Evolutionary conservation across 92 coral and sea anemone genomes (phyloP).

Genomic region (Porites rus): DNA sequence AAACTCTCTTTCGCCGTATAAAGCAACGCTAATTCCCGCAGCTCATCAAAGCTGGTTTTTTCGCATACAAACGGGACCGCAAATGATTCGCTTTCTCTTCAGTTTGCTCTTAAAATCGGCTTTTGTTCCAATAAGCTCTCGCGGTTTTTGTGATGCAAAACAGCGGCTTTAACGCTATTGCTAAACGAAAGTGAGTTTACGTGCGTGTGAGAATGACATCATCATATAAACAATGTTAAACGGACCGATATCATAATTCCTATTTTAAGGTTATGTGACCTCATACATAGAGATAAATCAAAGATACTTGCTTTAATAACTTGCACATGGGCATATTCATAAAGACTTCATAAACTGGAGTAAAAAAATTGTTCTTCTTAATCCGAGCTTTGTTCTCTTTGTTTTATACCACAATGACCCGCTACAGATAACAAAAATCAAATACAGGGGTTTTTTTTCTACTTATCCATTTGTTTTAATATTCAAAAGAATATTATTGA

Average conservation of each 20-base stretch:
- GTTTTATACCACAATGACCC: neutral
- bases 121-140: neutral
- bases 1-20: neutral
- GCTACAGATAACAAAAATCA: neutral
- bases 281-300: neutral
- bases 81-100: neutral
- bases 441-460: neutral
- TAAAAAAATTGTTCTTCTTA: neutral
- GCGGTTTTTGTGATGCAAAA: slow-evolving; percentile 37
- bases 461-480: neutral
- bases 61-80: neutral
- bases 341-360: neutral
- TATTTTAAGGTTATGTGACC: neutral
- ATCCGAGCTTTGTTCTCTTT: neutral
- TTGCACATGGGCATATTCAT: too few species aligned
- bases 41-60: neutral
- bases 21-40: neutral
- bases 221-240: neutral
- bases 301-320: too few species aligned
- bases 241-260: neutral
- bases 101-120: neutral
- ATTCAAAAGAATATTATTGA: neutral
- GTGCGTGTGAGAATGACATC: slow-evolving; percentile 11
- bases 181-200: too few species aligned
- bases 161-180: neutral